Conservation (phyloP, 2,888 invertebrate species). For the Fabriciana adippe region DNA sequence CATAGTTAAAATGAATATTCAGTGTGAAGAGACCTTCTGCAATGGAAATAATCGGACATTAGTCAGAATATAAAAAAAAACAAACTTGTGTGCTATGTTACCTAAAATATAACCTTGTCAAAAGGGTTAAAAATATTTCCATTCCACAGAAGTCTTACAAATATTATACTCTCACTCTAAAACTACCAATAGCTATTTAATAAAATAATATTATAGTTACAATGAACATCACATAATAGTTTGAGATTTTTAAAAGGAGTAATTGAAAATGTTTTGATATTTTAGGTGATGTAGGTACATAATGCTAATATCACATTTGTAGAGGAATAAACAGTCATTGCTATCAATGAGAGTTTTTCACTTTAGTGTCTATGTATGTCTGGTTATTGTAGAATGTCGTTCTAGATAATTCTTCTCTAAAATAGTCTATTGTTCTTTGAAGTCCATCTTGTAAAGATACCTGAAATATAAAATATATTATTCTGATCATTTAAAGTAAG, state of each 20-base stretch:
- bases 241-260: constrained; percentile 19
- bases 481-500: too few species aligned
- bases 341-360: constrained; percentile 56
- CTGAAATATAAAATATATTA: too few species aligned
- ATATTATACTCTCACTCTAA: constrained; percentile 18
- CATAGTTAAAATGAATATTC: background rate
- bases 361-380: constrained; percentile 73
- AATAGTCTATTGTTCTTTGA: constrained; percentile 95
- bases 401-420: constrained; percentile 91
- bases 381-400: constrained; percentile 75
- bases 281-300: constrained; percentile 31
- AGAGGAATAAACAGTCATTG: constrained; percentile 44
- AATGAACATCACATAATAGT: constrained; percentile 11
- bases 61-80: background rate
- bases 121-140: constrained; percentile 12
- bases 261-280: constrained; percentile 24
- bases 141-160: background rate
- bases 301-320: constrained; percentile 69
- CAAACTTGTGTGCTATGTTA: constrained; percentile 15
- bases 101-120: constrained; percentile 19
- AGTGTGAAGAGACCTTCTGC: constrained; percentile 2
- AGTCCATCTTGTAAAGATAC: constrained; percentile 92
- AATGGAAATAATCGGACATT: constrained; percentile 1
- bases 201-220: background rate
- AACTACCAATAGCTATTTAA: constrained; percentile 2